Conservation (phyloP, 1,140 invertebrate species). For the Cyclargus thomasi region DNA sequence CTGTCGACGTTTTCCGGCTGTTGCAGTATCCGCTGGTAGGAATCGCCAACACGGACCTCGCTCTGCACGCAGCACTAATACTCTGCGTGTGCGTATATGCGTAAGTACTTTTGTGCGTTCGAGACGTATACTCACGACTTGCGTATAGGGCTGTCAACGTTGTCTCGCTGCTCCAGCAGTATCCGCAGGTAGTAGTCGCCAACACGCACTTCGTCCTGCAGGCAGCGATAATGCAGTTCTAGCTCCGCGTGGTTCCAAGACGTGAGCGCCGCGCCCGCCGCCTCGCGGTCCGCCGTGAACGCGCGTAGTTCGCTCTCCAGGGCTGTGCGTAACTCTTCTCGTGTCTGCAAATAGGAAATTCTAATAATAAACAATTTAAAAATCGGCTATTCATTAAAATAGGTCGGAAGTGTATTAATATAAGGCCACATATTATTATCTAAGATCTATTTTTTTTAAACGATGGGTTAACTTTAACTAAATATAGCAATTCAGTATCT, state of each 20-base stretch:
- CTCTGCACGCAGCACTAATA: constrained; percentile 94
- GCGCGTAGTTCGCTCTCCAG: constrained; percentile 95
- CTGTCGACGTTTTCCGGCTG: constrained; percentile 91
- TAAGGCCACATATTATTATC: too few species aligned
- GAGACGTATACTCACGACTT: constrained; percentile 82
- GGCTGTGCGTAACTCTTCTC: constrained; percentile 94
- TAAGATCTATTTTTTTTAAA: too few species aligned
- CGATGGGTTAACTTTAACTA: too few species aligned
- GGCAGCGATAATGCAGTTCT: constrained; percentile 93
- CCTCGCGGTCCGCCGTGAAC: constrained; percentile 93
- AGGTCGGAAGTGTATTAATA: too few species aligned
- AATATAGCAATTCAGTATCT: too few species aligned
- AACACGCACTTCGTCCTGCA: constrained; percentile 97
- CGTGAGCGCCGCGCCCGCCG: constrained; percentile 86
- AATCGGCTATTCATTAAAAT: too few species aligned
- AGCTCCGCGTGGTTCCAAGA: constrained; percentile 99
- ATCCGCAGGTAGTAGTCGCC: constrained; percentile 98
- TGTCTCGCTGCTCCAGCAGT: constrained; percentile 92
- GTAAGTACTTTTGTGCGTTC: neutral
- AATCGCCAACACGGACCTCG: constrained; percentile 98
- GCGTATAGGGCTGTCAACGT: constrained; percentile 89
- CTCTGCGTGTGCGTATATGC: neutral
- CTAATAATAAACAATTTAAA: too few species aligned
- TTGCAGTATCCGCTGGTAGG: constrained; percentile 95
- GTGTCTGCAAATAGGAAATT: constrained; percentile 77